These are phyloP conservation scores for Nomada ruficornis DNA, from an alignment of 2,888 invertebrate genomes.

Conservation along the genomic window DNA sequence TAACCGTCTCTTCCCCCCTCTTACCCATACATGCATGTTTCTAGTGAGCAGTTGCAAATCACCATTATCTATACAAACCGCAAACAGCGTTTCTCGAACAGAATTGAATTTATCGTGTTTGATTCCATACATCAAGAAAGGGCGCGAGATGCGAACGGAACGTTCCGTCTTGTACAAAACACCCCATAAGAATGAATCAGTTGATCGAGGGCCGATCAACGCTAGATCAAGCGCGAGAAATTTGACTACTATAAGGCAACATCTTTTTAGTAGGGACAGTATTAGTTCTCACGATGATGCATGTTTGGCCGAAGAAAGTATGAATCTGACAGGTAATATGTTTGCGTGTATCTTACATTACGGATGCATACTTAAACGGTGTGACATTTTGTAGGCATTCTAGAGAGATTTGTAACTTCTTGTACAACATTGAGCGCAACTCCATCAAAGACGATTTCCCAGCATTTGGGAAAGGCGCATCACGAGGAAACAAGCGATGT, in stretches of 20 bases:
- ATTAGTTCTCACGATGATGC: conserved; percentile 72
- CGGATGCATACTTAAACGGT: background rate
- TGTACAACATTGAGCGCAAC: conserved; percentile 28
- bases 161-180: conserved; percentile 82
- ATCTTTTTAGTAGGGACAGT: conserved; percentile 81
- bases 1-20: background rate
- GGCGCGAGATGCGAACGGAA: conserved; percentile 79
- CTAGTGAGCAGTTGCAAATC: conserved; percentile 80
- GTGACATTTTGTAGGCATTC: conserved; percentile 70
- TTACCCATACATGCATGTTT: background rate
- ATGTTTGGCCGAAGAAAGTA: conserved; percentile 75
- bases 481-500: background rate
- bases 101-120: conserved; percentile 77
- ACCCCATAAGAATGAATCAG: conserved; percentile 65
- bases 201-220: conserved; percentile 29
- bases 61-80: conserved; percentile 79
- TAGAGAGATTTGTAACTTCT: conserved; percentile 67
- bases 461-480: conserved; percentile 1
- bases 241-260: conserved; percentile 79
- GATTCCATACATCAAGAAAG: conserved; percentile 81
- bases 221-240: conserved; percentile 67
- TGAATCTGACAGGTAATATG: conserved; percentile 80
- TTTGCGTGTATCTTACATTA: background rate
- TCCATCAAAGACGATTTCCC: conserved; percentile 4
- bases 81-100: conserved; percentile 75